These are phyloP conservation scores for Trogon surrucura DNA, from an alignment of 2,113 vertebrate species.

Conservation along the genomic window DNA sequence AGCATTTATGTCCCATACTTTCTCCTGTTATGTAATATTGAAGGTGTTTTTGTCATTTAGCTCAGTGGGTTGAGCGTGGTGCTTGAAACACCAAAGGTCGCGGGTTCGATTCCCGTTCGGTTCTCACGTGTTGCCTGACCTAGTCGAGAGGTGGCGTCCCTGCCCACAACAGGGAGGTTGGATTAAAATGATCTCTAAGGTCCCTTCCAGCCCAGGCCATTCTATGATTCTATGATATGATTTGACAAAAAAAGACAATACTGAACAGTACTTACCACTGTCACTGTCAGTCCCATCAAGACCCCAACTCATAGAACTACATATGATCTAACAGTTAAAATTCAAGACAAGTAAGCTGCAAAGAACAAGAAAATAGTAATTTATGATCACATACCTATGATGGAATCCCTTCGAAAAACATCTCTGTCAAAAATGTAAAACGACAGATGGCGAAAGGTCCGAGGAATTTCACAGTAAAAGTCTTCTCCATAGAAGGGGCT, in stretches of 20 bases:
- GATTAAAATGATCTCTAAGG: too few species aligned
- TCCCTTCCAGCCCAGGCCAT: too few species aligned
- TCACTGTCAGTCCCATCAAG: background rate
- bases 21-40: background rate
- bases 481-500: slow-evolving; percentile 99
- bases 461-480: slow-evolving; percentile 99
- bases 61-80: too few species aligned
- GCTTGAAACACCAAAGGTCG: too few species aligned
- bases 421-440: slow-evolving; percentile 99
- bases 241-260: background rate
- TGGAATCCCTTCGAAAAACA: slow-evolving; percentile 98
- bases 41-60: background rate
- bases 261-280: background rate
- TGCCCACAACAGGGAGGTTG: too few species aligned
- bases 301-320: background rate
- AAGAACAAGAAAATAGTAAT: background rate
- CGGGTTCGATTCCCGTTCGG: too few species aligned
- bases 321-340: background rate
- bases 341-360: background rate
- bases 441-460: slow-evolving; percentile 94
- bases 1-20: background rate
- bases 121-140: too few species aligned
- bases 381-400: slow-evolving; percentile 88
- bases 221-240: too few species aligned
- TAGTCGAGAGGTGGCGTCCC: too few species aligned